Percentiles rank a stretch among this genome's conserved stretches.
Conservation (phyloP, 2,888 invertebrate species). For the Ecdyonurus torrentis region DNA sequence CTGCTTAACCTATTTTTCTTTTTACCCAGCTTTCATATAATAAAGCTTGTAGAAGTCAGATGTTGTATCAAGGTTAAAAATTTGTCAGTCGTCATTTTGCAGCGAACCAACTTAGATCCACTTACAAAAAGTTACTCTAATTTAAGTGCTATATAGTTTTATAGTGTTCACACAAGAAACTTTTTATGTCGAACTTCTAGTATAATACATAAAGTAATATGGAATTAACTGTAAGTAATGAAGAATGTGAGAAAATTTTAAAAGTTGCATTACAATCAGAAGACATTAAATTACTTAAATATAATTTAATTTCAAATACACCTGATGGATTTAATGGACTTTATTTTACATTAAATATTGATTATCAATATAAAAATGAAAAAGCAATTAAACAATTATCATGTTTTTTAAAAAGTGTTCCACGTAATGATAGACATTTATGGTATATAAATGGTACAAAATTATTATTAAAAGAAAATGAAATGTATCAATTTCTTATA, state of each 20-base stretch:
- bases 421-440: not conserved
- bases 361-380: not conserved
- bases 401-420: not conserved
- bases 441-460: not conserved
- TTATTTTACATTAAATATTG: not conserved
- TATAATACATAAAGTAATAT: no score
- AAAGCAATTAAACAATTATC: not conserved
- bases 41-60: no score
- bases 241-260: not conserved
- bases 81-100: no score
- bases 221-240: not conserved
- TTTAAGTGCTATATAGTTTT: no score
- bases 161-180: no score
- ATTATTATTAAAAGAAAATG: not conserved
- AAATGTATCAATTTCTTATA: not conserved
- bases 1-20: no score
- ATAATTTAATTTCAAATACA: not conserved
- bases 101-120: no score
- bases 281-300: not conserved
- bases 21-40: no score
- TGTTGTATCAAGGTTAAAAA: no score
- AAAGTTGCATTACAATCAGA: not conserved
- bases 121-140: no score
- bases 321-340: slow-evolving; percentile 1
- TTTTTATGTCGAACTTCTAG: no score